Base-by-base conservation (phyloP, 2,888 invertebrate genomes). In the Ormyrus labotus region DNA sequence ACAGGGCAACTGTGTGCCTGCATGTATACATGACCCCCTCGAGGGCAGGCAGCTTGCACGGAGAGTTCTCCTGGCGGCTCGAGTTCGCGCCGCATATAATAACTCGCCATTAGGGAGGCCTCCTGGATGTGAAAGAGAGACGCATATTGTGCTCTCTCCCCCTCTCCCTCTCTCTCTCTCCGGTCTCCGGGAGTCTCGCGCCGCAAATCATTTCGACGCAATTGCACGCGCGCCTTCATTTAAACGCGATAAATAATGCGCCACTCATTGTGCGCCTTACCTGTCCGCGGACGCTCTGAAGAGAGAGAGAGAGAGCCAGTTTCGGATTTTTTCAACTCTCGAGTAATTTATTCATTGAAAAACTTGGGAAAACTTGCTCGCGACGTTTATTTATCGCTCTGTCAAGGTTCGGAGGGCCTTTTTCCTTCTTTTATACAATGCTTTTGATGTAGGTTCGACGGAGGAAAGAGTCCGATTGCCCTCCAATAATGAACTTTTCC, bases 201-300 rank as follows among this genome's bases (percentile, higher is more conserved):
- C 87, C 87, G 88, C 90, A 90, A 90, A 90, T 90, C 90, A 90
- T 89, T 81, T 84, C 83, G 87, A 89, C 89, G 88, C 89, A 90
- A 34, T 89, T 89, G 87, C 85, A 85, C 87, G 45, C 51, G 76
- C 86, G 89, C 90, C 88, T 90, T 90, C 89, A 89, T 90, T 90
- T 89, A 88, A 90, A 87, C 86, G 87, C 88, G 83, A 90, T 90
- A 90, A 90, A 90, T 90, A 90, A 89, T 87, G 84, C 86, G 82
- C 86, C 85, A 86, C 87, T 89, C 88, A 88, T 88, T 88, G 86
- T 86, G 84, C 85, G 84, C 85, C 86, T 87, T 86, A 86, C 34
- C 47, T 45, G 45, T 50, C 19, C 53, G n/a, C 63, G 50, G 73
- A 48, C 64, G 34, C 64, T 34, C 34, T 34, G 34, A 0, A 34